These are phyloP conservation scores for Indicator maculatus DNA, from an alignment of 2,113 vertebrate species.

Conservation along the genomic window DNA sequence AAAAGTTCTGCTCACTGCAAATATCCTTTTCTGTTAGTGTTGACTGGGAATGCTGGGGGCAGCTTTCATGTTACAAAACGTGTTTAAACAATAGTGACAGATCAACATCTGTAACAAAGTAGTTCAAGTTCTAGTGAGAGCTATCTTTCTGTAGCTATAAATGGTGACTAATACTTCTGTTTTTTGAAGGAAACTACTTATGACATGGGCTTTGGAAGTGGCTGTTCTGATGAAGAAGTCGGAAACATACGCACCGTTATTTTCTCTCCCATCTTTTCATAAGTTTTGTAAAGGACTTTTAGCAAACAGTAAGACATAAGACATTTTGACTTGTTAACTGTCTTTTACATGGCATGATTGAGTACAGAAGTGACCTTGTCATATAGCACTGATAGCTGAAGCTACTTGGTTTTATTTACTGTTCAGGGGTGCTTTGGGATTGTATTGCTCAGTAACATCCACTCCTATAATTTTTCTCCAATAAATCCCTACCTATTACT, in stretches of 20 bases:
- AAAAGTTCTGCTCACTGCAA: background rate
- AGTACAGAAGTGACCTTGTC: background rate
- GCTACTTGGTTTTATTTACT: background rate
- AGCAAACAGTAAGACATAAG: conserved; percentile 85
- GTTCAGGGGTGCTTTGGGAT: background rate
- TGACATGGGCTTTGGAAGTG: conserved; percentile 96
- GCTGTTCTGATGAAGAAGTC: conserved; percentile 94
- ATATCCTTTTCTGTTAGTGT: background rate
- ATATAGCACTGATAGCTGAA: background rate
- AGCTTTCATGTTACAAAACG: background rate
- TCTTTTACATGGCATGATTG: background rate
- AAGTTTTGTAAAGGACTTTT: conserved; percentile 95
- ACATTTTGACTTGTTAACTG: background rate
- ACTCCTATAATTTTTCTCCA: background rate
- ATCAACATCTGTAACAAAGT: background rate
- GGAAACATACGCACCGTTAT: conserved; percentile 93
- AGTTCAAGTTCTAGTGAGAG: background rate
- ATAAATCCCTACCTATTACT: background rate
- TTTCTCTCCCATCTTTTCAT: conserved; percentile 92
- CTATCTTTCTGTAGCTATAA: background rate
- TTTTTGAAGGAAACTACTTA: conserved; percentile 87
- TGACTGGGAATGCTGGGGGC: background rate
- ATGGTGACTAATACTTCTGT: background rate
- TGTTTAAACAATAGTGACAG: background rate
- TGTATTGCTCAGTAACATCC: background rate